Conservation (phyloP, 2,888 invertebrate genomes). For the Melangyna quadrimaculata region DNA sequence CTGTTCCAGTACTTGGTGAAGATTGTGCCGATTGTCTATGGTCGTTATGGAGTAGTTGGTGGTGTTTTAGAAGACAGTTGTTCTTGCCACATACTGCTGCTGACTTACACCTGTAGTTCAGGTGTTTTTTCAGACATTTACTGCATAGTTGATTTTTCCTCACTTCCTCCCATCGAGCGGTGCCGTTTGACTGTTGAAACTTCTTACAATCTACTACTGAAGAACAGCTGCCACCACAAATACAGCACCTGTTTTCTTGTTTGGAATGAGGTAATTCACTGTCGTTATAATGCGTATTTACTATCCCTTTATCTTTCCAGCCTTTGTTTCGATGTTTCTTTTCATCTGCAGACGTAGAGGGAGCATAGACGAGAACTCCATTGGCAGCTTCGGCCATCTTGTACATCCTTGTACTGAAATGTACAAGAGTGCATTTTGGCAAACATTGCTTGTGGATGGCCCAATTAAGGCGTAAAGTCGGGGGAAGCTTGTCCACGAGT, state of each 20-base stretch:
- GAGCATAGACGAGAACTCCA: no score
- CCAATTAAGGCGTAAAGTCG: slow-evolving; percentile 26
- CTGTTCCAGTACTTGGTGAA: background rate
- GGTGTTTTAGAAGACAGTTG: slow-evolving; percentile 15
- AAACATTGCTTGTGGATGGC: slow-evolving; percentile 21
- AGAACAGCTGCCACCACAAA: slow-evolving; percentile 1
- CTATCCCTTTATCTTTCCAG: background rate
- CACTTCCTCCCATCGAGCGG: slow-evolving; percentile 7
- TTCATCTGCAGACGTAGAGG: background rate
- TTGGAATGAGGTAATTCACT: background rate
- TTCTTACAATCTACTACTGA: slow-evolving; percentile 3
- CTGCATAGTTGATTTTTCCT: slow-evolving; percentile 8
- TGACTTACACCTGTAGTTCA: background rate
- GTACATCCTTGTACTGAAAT: slow-evolving; percentile 26
- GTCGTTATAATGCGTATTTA: background rate
- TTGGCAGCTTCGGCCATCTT: background rate
- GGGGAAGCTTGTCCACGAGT: slow-evolving; percentile 36
- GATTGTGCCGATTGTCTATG: background rate
- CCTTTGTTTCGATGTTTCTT: slow-evolving; percentile 13
- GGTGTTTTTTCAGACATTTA: slow-evolving; percentile 9
- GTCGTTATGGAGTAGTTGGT: slow-evolving; percentile 16
- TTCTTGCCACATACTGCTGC: slow-evolving; percentile 17
- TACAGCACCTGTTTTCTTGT: background rate
- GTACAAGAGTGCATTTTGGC: slow-evolving; percentile 1
- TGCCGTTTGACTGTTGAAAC: background rate